These are phyloP conservation scores for Misgurnus mizolepis DNA, from an alignment of 2,113 vertebrate species.

Conservation along the genomic window DNA sequence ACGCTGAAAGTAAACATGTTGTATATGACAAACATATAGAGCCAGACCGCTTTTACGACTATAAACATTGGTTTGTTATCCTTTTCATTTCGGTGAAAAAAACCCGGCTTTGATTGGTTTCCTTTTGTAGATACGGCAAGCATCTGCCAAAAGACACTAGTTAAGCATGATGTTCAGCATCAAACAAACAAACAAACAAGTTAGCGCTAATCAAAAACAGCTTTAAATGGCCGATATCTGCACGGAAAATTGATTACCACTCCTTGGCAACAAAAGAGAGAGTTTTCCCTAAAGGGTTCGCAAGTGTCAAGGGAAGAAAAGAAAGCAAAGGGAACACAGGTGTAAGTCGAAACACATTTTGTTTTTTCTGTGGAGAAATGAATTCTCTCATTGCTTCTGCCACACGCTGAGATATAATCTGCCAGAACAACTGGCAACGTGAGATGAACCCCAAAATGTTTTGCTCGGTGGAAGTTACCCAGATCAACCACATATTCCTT, in stretches of 20 bases:
- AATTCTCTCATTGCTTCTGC: not conserved
- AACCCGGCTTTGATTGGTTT: slow-evolving; percentile 60
- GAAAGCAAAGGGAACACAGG: slow-evolving; percentile 25
- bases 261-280: slow-evolving; percentile 11
- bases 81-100: slow-evolving; percentile 59
- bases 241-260: slow-evolving; percentile 24
- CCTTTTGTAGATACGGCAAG: slow-evolving; percentile 59
- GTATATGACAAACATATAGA: not conserved
- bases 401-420: slow-evolving; percentile 23
- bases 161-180: slow-evolving; percentile 51
- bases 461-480: not conserved
- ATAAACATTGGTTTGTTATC: slow-evolving; percentile 48
- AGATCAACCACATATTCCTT: slow-evolving; percentile 23
- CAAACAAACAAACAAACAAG: slow-evolving; percentile 65
- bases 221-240: not conserved
- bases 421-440: slow-evolving; percentile 12
- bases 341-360: slow-evolving; percentile 33
- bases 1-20: slow-evolving; percentile 19
- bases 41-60: slow-evolving; percentile 33
- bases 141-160: slow-evolving; percentile 60
- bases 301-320: slow-evolving; percentile 19
- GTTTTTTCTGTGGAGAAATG: not conserved
- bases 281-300: slow-evolving; percentile 11
- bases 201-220: slow-evolving; percentile 66
- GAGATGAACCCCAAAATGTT: not conserved